phyloP scores from a whole-genome alignment of 2,113 vertebrate genomes.

The Notechis scutatus region DNA sequence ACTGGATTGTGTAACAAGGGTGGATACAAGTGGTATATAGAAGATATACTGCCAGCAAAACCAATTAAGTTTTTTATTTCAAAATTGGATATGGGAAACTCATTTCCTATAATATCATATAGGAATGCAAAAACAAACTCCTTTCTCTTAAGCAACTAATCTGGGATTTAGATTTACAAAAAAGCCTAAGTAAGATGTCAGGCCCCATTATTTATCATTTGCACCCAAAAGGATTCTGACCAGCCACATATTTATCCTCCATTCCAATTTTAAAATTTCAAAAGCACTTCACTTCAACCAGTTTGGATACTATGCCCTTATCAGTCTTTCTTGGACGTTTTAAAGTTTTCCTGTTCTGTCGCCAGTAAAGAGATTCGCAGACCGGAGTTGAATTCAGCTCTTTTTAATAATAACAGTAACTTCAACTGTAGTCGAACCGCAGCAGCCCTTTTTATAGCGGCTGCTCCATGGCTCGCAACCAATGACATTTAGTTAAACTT shows the following conservation, averaged over 20 bases:
- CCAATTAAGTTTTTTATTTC: not conserved
- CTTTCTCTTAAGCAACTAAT: not conserved
- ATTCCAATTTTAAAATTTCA: not conserved
- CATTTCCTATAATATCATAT: not conserved
- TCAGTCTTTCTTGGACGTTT: not conserved
- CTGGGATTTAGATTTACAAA: not conserved
- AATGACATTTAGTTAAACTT: no score
- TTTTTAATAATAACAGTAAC: no score
- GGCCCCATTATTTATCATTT: not conserved
- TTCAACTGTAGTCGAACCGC: no score
- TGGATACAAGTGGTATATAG: not conserved
- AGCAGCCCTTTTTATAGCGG: no score
- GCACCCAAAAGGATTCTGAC: not conserved
- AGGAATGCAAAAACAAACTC: not conserved
- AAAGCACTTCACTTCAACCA: not conserved
- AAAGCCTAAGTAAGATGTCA: not conserved
- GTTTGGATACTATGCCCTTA: not conserved
- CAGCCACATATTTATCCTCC: not conserved
- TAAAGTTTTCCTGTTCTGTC: no score
- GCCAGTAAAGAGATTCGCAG: no score
- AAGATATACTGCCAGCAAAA: not conserved
- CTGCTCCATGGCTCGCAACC: no score
- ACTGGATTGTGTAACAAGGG: not conserved
- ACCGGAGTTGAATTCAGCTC: no score
- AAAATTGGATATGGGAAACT: not conserved